Evolutionary conservation across 2,113 vertebrate species (phyloP).

Genomic region (Hippocampus zosterae): DNA sequence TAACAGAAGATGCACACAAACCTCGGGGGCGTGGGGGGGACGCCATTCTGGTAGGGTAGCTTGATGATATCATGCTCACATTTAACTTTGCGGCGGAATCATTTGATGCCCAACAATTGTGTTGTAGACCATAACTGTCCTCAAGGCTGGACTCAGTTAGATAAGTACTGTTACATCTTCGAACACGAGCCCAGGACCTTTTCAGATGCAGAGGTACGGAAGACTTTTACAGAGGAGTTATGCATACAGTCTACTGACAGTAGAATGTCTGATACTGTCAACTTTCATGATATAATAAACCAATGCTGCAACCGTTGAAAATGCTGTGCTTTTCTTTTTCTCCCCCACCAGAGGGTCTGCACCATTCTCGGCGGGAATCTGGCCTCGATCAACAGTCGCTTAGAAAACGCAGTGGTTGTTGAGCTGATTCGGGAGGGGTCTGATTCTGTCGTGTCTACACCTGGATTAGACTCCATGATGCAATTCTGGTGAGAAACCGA

Average conservation of each 20-base stretch:
- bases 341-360: neutral
- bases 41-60: neutral
- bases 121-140: neutral
- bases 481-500: neutral
- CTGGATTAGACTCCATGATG: constrained; percentile 1
- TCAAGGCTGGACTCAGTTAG: neutral
- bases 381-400: neutral
- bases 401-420: neutral
- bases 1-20: too few species aligned
- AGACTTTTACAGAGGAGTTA: neutral
- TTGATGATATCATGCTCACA: neutral
- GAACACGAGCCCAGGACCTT: neutral
- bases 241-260: neutral
- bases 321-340: neutral
- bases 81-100: neutral
- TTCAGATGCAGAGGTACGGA: neutral
- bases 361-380: neutral
- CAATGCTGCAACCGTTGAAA: neutral
- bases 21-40: too few species aligned
- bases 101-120: neutral
- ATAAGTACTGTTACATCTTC: neutral
- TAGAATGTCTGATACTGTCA: neutral
- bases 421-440: neutral
- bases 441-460: neutral
- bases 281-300: neutral